Percentiles rank a stretch among this genome's conserved stretches.
These are phyloP conservation scores for Tiaroga cobitis DNA, from an alignment of 2,797 vertebrate species.

Conservation along the genomic window DNA sequence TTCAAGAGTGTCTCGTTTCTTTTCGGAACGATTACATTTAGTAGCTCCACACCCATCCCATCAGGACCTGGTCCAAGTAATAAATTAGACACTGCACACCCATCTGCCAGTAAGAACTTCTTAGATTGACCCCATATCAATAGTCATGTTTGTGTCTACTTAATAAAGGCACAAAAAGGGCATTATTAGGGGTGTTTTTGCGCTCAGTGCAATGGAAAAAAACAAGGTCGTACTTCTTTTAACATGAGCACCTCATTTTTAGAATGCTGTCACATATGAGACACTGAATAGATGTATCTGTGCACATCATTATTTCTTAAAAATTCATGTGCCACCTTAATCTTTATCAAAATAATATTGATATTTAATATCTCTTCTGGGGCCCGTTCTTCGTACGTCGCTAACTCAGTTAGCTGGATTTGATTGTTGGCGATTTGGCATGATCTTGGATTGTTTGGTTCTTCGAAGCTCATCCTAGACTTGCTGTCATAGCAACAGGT, in stretches of 20 bases:
- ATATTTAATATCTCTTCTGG: too few relatives aligned
- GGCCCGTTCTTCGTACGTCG: too few relatives aligned
- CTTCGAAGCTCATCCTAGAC: too few relatives aligned
- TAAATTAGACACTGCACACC: not conserved
- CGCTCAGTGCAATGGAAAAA: not conserved
- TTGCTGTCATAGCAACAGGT: too few relatives aligned
- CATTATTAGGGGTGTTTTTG: not conserved
- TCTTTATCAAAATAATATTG: not conserved
- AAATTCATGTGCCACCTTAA: not conserved
- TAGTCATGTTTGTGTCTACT: not conserved
- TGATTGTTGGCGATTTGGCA: too few relatives aligned
- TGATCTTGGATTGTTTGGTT: too few relatives aligned
- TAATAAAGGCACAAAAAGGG: not conserved
- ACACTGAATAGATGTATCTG: not conserved
- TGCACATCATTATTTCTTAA: not conserved
- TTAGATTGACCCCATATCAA: not conserved
- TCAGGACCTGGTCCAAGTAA: not conserved
- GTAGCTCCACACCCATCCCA: slow-evolving; percentile 4
- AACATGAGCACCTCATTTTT: not conserved
- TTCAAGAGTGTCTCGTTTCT: not conserved
- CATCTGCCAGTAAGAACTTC: not conserved
- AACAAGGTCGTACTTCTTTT: not conserved
- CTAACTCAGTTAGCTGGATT: too few relatives aligned
- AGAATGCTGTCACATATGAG: not conserved
- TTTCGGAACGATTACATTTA: slow-evolving; percentile 12